Base-by-base conservation (phyloP, 2,797 vertebrate genomes). In the Paratrypauchen microcephalus region DNA sequence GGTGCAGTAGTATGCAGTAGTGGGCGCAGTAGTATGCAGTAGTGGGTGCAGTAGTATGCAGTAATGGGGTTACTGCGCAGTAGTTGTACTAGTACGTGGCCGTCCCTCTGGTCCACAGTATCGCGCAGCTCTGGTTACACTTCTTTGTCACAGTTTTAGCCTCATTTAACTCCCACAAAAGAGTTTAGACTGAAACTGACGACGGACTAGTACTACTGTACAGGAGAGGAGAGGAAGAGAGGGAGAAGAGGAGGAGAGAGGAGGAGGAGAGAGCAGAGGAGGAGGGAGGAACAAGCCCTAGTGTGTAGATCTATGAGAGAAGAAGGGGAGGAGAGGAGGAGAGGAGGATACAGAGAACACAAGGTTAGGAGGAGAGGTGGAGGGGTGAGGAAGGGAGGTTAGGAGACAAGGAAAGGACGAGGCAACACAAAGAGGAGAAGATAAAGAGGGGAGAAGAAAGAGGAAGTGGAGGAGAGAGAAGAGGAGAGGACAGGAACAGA, bases 91-190 rank as follows among this genome's bases (percentile, higher is more conserved):
- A 13, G 59, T 61, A 16, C 19, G 7, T 36, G 28, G 57, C 18
- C 2, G 32, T 41, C 59, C 59, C 32, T n/a, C 32, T 61, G 32
- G 59, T n/a, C 30, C n/a, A 4, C 41, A 48, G 62, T 47, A 16
- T 47, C 41, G n/a, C 41, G 26, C 23, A 13, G 39, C 23, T 64
- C 41, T 9, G 23, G 62, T 64, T 64, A 18, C 62, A 48, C 6
- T 47, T 47, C 41, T 64, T 64, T 64, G 62, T 64, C 41, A 32
- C 6, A 47, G 21, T 28, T 48, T 64, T 47, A 64, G 61, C 61
- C 62, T 64, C 41, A 64, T 64, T 64, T 64, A 47, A 64, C 23
- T 64, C 23, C 23, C 23, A 64, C 61, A 64, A 48, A 64, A 47
- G 41, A 47, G 13, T 47, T 48, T 64, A 8, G 30, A 61, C 15